Evolutionary conservation across 2,113 vertebrate genomes (phyloP).

Genomic region (Cyrtonyx montezumae): DNA sequence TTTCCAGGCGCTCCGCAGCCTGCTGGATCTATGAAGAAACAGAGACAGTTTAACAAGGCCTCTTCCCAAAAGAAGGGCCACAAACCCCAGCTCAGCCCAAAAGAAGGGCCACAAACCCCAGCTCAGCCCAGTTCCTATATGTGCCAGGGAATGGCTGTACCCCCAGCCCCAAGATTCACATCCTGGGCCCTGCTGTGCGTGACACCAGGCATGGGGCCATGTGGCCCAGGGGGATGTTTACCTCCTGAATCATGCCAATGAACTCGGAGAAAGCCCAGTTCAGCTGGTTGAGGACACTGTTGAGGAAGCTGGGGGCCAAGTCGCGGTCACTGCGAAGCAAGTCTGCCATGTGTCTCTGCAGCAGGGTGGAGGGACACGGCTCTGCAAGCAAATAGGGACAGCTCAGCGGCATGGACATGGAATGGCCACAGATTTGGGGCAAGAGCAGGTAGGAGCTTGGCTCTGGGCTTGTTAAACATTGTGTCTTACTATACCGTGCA

Average conservation of each 20-base stretch:
- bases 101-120: fast-evolving
- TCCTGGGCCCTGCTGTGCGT: not conserved
- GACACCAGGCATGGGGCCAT: fast-evolving
- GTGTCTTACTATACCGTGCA: not conserved
- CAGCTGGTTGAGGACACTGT: conserved; percentile 98
- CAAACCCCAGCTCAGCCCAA: fast-evolving
- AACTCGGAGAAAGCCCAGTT: conserved; percentile 99
- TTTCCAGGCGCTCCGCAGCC: conserved; percentile 94
- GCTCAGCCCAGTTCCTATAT: fast-evolving
- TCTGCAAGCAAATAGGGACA: conserved; percentile 77
- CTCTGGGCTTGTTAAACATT: not conserved
- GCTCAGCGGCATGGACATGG: not conserved
- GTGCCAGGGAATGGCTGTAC: not conserved
- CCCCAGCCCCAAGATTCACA: not conserved
- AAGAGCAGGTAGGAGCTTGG: not conserved
- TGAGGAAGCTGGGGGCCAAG: conserved; percentile 96
- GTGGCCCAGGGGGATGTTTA: conserved; percentile 51
- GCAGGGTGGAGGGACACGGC: conserved; percentile 93
- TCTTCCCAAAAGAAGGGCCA: not conserved
- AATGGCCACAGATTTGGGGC: fast-evolving
- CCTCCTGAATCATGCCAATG: conserved; percentile 99
- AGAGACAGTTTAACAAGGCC: not conserved
- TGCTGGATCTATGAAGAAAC: conserved; percentile 90
- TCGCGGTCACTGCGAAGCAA: conserved; percentile 89
- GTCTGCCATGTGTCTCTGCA: conserved; percentile 96